Conservation (phyloP, 2,797 vertebrate genomes). For the Poecilia wingei region DNA sequence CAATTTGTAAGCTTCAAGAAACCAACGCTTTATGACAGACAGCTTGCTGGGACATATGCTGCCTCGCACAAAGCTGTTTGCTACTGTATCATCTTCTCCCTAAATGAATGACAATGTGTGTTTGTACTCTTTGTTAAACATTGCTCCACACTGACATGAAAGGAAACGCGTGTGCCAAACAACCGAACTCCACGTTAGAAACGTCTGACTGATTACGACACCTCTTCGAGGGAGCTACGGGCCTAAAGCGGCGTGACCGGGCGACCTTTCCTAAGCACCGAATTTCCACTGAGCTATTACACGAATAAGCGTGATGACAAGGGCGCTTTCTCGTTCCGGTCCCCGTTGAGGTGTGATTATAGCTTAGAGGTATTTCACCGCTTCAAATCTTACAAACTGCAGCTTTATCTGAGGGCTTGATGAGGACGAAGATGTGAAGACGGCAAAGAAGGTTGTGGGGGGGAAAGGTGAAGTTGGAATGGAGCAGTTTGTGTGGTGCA, state of each 20-base stretch:
- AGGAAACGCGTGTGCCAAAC: constrained; percentile 58
- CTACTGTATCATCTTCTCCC: constrained; percentile 56
- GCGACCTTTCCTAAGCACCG: constrained; percentile 47
- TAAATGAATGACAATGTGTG: constrained; percentile 61
- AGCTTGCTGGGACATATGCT: constrained; percentile 65
- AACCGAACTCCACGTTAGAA: constrained; percentile 57
- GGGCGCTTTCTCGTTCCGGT: constrained; percentile 49
- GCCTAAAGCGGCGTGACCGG: constrained; percentile 61
- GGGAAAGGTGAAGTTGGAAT: constrained; percentile 50
- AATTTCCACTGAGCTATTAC: constrained; percentile 35
- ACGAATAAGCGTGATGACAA: constrained; percentile 50
- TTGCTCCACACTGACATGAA: constrained; percentile 60
- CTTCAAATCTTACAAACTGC: constrained; percentile 77
- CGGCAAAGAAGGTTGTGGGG: constrained; percentile 48
- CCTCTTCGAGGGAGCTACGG: constrained; percentile 47
- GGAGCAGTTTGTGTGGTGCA: constrained; percentile 67
- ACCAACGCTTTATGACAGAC: constrained; percentile 65
- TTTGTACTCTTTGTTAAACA: constrained; percentile 67
- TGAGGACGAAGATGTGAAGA: constrained; percentile 59
- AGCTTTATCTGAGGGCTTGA: constrained; percentile 76
- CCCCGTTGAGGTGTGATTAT: constrained; percentile 51
- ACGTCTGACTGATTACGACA: constrained; percentile 58
- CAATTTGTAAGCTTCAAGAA: constrained; percentile 80
- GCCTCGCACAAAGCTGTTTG: constrained; percentile 52
- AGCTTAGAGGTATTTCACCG: constrained; percentile 70